These are phyloP conservation scores for Epinephelus coioides DNA, from an alignment of 2,797 vertebrate species.

Conservation along the genomic window DNA sequence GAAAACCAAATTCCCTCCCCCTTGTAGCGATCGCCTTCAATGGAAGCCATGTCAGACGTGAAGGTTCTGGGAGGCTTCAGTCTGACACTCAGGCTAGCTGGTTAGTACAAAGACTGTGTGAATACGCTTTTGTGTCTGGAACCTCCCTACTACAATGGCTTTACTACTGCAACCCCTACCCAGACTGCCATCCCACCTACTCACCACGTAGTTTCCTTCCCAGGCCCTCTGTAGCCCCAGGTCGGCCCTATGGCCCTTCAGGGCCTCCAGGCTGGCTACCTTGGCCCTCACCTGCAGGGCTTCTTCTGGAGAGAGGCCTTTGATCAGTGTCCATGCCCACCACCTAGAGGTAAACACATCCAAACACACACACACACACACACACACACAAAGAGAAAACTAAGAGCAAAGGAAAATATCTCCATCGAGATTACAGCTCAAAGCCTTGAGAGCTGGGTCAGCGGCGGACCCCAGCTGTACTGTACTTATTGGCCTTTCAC, in stretches of 20 bases:
- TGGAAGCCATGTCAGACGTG: too few relatives aligned
- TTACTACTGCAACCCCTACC: neutral
- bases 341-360: conserved; percentile 85
- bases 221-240: conserved; percentile 93
- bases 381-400: conserved; percentile 21
- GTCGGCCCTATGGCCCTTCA: conserved; percentile 94
- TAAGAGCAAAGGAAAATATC: conserved; percentile 33
- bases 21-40: too few relatives aligned
- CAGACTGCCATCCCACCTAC: conserved; percentile 26
- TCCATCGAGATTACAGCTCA: neutral
- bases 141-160: too few relatives aligned
- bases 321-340: conserved; percentile 95
- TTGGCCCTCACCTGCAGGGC: conserved; percentile 93
- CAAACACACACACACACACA: conserved; percentile 25
- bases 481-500: conserved; percentile 32
- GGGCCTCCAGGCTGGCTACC: conserved; percentile 92
- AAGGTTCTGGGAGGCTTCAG: too few relatives aligned
- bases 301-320: conserved; percentile 90
- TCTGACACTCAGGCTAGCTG: too few relatives aligned
- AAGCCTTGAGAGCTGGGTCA: neutral
- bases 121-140: too few relatives aligned
- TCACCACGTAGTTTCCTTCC: conserved; percentile 96
- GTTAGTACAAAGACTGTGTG: too few relatives aligned
- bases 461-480: conserved; percentile 28
- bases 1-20: too few relatives aligned